phyloP scores from a whole-genome alignment of 37 sponge, comb jelly and placozoan genomes.

The Cliona cf. orientalis region DNA sequence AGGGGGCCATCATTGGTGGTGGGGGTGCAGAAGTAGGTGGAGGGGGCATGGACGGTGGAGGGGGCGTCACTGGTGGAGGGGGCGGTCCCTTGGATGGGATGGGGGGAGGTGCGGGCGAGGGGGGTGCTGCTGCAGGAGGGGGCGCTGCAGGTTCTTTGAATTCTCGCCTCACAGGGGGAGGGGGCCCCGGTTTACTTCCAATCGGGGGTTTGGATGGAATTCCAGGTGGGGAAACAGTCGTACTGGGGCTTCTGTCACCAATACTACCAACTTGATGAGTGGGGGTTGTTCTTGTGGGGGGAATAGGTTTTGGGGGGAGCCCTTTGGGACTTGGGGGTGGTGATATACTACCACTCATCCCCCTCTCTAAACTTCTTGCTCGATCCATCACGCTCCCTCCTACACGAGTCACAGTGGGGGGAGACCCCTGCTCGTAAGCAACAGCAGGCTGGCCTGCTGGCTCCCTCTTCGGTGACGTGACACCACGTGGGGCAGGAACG shows the following conservation, averaged over 20 bases:
- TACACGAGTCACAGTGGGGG: too few relatives aligned
- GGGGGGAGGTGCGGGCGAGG: constrained; percentile 8
- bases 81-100: constrained; percentile 22
- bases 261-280: background rate
- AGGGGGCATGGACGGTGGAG: background rate
- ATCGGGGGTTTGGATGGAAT: background rate
- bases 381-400: background rate
- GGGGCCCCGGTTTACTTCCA: background rate
- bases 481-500: background rate
- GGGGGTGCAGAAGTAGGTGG: constrained; percentile 13
- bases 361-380: constrained; percentile 8
- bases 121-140: background rate
- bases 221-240: background rate
- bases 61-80: background rate
- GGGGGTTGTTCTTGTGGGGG: background rate
- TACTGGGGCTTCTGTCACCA: background rate
- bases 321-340: background rate
- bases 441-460: background rate
- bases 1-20: background rate
- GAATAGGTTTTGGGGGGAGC: background rate
- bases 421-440: background rate
- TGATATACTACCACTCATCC: background rate
- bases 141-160: background rate
- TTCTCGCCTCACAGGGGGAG: constrained; percentile 3
- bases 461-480: background rate